Percentiles rank a stretch among this genome's conserved stretches.
These are phyloP conservation scores for Misgurnus anguillicaudatus DNA, from an alignment of 2,113 vertebrate species.

Conservation along the genomic window DNA sequence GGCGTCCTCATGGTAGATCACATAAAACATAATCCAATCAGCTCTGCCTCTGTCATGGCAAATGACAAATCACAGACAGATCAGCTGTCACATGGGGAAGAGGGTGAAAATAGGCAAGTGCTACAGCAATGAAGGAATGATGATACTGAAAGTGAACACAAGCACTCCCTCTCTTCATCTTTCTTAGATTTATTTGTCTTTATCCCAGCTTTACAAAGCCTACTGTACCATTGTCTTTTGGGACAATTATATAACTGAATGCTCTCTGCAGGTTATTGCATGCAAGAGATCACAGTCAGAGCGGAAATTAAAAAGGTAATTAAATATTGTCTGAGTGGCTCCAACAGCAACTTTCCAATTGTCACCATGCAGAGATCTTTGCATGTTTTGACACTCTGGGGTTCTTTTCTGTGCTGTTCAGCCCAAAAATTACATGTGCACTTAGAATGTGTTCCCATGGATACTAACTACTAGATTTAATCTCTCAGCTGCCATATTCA, in stretches of 20 bases:
- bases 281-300: background rate
- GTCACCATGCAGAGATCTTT: background rate
- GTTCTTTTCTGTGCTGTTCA: too few relatives aligned
- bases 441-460: too few relatives aligned
- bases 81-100: background rate
- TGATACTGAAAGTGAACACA: too few relatives aligned
- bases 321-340: too few relatives aligned
- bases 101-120: background rate
- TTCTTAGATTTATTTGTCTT: too few relatives aligned
- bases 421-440: background rate
- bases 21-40: slow-evolving; percentile 56
- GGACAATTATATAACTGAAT: too few relatives aligned
- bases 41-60: slow-evolving; percentile 19
- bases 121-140: background rate
- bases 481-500: background rate
- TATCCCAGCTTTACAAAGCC: too few relatives aligned
- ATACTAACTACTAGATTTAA: background rate
- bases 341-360: too few relatives aligned
- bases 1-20: slow-evolving; percentile 13
- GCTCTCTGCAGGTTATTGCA: too few relatives aligned
- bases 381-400: background rate
- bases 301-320: background rate
- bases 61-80: slow-evolving; percentile 17
- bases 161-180: too few relatives aligned
- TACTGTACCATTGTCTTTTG: too few relatives aligned